Conservation (phyloP, 2,113 vertebrate genomes). For the Verasper variegatus region DNA sequence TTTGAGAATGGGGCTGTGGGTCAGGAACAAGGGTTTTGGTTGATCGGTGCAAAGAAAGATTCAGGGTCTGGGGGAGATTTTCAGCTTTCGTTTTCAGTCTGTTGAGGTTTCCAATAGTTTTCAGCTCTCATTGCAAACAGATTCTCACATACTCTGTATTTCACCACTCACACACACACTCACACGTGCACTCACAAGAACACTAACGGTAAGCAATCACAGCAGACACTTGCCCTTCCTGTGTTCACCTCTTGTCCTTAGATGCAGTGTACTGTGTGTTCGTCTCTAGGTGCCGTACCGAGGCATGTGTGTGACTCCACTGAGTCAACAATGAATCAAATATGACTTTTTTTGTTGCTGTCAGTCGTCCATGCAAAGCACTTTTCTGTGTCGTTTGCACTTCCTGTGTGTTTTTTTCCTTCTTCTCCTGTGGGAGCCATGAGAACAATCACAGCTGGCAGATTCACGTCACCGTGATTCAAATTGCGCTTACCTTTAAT, state of each 20-base stretch:
- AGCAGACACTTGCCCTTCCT: conserved; percentile 58
- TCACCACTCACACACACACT: conserved; percentile 29
- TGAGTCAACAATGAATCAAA: too few species aligned
- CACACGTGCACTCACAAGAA: conserved; percentile 26
- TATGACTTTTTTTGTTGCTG: background rate
- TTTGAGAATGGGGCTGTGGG: conserved; percentile 42
- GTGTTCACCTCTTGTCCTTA: conserved; percentile 60
- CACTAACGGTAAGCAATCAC: conserved; percentile 54
- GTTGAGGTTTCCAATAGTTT: conserved; percentile 43
- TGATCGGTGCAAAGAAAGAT: conserved; percentile 36
- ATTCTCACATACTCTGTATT: conserved; percentile 50
- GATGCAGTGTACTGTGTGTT: conserved; percentile 56
- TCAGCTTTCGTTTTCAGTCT: conserved; percentile 47
- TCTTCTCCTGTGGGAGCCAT: conserved; percentile 35
- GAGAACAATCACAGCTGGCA: conserved; percentile 46
- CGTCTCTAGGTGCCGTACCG: conserved; percentile 17
- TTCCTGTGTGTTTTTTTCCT: conserved; percentile 12
- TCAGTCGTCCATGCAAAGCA: conserved; percentile 23
- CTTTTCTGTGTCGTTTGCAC: conserved; percentile 14
- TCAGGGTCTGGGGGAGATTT: conserved; percentile 31
- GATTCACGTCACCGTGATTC: conserved; percentile 10
- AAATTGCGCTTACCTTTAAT: conserved; percentile 6
- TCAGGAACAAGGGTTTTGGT: conserved; percentile 35
- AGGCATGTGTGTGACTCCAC: too few species aligned
- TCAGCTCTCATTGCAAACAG: conserved; percentile 55